Conservation (phyloP, 2,888 invertebrate species). For the Tetropium fuscum region DNA sequence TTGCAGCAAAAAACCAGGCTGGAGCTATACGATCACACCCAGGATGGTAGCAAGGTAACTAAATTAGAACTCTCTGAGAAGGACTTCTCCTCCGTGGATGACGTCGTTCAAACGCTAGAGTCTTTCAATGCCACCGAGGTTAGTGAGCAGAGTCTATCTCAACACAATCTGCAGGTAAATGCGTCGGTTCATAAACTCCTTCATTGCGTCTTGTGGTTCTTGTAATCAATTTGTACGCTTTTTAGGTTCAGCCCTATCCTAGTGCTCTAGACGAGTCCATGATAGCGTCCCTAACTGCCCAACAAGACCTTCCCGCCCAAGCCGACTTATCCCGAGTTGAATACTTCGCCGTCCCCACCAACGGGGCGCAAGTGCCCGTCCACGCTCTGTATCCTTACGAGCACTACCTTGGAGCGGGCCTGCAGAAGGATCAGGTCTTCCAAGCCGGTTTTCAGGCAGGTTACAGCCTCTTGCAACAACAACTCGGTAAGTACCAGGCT, state of each 20-base stretch:
- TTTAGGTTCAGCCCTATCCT: slow-evolving; percentile 61
- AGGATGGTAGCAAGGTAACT: slow-evolving; percentile 53
- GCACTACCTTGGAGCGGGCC: slow-evolving; percentile 65
- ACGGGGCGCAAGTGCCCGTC: slow-evolving; percentile 58
- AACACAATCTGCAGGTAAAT: slow-evolving; percentile 57
- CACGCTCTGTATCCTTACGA: slow-evolving; percentile 64
- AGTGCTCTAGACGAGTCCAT: slow-evolving; percentile 63
- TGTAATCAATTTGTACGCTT: slow-evolving; percentile 11
- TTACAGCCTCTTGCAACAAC: slow-evolving; percentile 62
- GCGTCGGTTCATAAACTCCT: neutral
- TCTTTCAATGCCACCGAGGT: slow-evolving; percentile 69
- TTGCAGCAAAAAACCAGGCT: slow-evolving; percentile 58
- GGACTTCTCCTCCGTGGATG: slow-evolving; percentile 61
- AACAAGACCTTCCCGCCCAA: slow-evolving; percentile 56
- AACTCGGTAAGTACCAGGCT: slow-evolving; percentile 51
- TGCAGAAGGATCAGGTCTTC: slow-evolving; percentile 60
- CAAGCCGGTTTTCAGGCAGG: slow-evolving; percentile 65
- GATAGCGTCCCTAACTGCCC: slow-evolving; percentile 62
- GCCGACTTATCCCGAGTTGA: slow-evolving; percentile 65
- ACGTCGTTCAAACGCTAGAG: slow-evolving; percentile 65
- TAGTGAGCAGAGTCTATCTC: slow-evolving; percentile 64
- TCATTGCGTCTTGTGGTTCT: neutral
- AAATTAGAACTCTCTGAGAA: slow-evolving; percentile 56
- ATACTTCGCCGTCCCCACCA: slow-evolving; percentile 66
- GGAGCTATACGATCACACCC: slow-evolving; percentile 59